Evolutionary conservation across 2,113 vertebrate species (phyloP).

Genomic region (Colistium nudipinnis): DNA sequence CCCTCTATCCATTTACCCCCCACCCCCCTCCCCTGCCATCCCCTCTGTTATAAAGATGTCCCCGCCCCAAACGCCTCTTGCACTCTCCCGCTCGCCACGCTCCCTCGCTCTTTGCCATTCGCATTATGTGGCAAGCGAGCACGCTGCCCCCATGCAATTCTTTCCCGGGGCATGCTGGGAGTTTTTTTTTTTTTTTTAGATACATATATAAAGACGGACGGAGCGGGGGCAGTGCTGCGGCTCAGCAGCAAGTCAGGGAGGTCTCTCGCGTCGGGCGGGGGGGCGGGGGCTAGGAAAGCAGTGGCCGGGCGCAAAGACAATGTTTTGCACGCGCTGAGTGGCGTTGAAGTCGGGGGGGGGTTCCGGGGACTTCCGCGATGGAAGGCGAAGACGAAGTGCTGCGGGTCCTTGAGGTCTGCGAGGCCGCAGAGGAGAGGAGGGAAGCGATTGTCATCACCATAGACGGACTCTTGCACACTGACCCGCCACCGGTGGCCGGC

Average conservation of each 20-base stretch:
- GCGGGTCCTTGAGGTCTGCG: constrained; percentile 58
- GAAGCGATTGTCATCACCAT: constrained; percentile 61
- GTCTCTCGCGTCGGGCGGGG: constrained; percentile 36
- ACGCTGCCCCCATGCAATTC: constrained; percentile 55
- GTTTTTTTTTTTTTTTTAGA: too few relatives aligned
- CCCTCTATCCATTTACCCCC: constrained; percentile 28
- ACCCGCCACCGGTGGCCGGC: constrained; percentile 36
- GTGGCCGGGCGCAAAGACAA: neutral
- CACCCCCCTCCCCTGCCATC: neutral
- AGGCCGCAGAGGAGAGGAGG: constrained; percentile 43
- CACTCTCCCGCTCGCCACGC: constrained; percentile 3
- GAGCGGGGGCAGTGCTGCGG: constrained; percentile 29
- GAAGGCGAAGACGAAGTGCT: constrained; percentile 52
- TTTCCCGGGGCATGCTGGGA: constrained; percentile 72
- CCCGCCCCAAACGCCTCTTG: constrained; percentile 3
- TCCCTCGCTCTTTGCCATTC: constrained; percentile 51
- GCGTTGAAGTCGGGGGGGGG: constrained; percentile 13
- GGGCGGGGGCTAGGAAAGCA: constrained; percentile 13
- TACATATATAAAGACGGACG: constrained; percentile 70
- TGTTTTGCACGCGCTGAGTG: neutral
- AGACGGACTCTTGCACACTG: constrained; percentile 45
- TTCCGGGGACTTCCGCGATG: constrained; percentile 41
- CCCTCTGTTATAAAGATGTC: constrained; percentile 33
- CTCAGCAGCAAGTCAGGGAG: constrained; percentile 45
- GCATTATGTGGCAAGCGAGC: constrained; percentile 65